Evolutionary conservation across 1,140 invertebrate genomes (phyloP).

Genomic region (Megalopta genalis): DNA sequence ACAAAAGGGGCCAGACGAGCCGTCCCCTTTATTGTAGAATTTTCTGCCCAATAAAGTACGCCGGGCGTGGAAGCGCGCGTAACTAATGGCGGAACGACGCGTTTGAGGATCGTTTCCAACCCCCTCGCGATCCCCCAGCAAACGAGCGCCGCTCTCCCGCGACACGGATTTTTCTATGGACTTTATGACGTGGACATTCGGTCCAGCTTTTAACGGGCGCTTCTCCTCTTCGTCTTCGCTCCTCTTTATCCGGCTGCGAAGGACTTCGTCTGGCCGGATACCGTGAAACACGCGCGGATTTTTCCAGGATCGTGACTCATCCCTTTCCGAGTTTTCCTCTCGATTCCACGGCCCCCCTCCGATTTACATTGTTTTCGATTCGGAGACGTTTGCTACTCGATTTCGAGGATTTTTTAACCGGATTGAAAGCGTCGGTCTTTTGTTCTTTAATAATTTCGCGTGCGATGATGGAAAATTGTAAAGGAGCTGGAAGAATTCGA

Average conservation of each 20-base stretch:
- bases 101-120: constrained; percentile 48
- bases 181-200: constrained; percentile 31
- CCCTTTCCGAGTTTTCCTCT: not conserved
- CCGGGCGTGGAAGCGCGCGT: constrained; percentile 39
- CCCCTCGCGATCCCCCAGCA: not conserved
- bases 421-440: too few relatives aligned
- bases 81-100: constrained; percentile 41
- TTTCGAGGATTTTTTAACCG: too few relatives aligned
- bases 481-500: too few relatives aligned
- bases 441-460: too few relatives aligned
- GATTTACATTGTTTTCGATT: too few relatives aligned
- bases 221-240: not conserved
- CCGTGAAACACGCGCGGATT: not conserved
- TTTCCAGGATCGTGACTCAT: not conserved
- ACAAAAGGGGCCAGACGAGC: constrained; percentile 70
- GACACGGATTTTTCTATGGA: constrained; percentile 39
- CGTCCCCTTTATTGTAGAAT: constrained; percentile 75
- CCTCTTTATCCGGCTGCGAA: not conserved
- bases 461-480: too few relatives aligned
- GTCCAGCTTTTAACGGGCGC: not conserved
- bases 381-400: too few relatives aligned
- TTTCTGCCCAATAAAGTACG: constrained; percentile 78
- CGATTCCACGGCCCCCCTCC: too few relatives aligned
- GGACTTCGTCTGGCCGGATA: not conserved
- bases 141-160: constrained; percentile 9